Evolutionary conservation across 2,797 vertebrate species (phyloP).

Genomic region (Smutsia gigantea): DNA sequence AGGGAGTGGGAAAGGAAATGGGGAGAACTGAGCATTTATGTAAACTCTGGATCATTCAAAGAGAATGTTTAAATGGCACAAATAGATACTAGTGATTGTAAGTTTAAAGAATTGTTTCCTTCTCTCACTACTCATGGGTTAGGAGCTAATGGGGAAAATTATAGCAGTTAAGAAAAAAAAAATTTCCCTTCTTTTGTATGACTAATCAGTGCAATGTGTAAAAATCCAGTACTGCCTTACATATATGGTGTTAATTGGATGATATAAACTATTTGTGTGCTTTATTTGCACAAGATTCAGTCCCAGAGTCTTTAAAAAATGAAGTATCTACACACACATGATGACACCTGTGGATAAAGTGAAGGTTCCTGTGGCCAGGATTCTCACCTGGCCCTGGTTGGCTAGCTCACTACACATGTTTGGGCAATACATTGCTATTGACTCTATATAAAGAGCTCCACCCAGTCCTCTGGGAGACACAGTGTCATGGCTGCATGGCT

Average conservation of each 20-base stretch:
- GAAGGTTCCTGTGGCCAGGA: no score
- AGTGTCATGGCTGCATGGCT: no score
- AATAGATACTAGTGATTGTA: neutral
- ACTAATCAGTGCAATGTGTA: neutral
- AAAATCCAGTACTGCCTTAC: neutral
- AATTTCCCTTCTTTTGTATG: neutral
- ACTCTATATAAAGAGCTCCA: no score
- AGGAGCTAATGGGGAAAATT: neutral
- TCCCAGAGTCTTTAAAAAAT: neutral
- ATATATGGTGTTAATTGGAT: neutral
- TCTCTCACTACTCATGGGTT: neutral
- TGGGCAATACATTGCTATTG: no score
- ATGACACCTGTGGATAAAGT: no score
- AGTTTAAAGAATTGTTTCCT: neutral
- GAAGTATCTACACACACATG: neutral
- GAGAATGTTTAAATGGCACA: neutral
- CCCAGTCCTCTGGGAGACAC: no score
- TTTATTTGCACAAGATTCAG: constrained; percentile 38
- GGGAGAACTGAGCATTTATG: neutral
- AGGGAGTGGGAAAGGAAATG: neutral
- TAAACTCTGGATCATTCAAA: neutral
- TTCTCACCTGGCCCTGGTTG: no score
- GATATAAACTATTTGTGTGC: neutral
- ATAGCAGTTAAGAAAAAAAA: neutral
- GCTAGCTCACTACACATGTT: no score